Evolutionary conservation across 37 sponge, comb jelly and placozoan species (phyloP).

Genomic region (Hormiphora californensis): DNA sequence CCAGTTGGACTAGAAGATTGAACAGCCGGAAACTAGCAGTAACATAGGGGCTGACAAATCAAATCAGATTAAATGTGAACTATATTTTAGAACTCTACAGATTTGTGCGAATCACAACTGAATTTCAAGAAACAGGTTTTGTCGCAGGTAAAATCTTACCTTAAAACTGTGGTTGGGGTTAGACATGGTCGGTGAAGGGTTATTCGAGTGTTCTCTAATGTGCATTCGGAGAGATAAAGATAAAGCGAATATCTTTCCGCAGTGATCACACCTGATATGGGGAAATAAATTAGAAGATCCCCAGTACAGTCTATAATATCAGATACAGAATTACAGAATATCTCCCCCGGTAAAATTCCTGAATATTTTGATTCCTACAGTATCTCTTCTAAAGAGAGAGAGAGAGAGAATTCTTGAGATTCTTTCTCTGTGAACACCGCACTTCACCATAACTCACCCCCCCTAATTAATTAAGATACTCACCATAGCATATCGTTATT

Average conservation of each 20-base stretch:
- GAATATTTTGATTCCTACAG: neutral
- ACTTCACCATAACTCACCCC: too few species aligned
- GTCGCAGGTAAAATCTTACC: neutral
- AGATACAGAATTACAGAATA: neutral
- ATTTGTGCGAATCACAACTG: neutral
- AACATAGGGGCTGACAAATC: neutral
- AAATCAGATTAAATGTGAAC: too few species aligned
- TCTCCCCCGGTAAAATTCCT: neutral
- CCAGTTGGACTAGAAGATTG: too few species aligned
- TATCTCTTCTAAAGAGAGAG: neutral
- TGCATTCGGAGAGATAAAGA: conserved; percentile 35
- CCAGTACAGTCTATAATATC: neutral
- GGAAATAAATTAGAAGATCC: neutral
- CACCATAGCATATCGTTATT: conserved; percentile 44
- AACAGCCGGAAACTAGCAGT: neutral
- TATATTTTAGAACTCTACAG: too few species aligned
- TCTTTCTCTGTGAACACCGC: too few species aligned
- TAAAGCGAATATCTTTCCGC: conserved; percentile 53
- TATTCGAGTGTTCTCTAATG: conserved; percentile 26
- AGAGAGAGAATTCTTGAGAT: neutral
- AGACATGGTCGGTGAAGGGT: conserved; percentile 4
- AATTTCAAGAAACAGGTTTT: neutral
- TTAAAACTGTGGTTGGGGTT: conserved; percentile 15
- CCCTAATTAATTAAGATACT: too few species aligned
- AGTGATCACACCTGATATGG: conserved; percentile 40